phyloP scores from a whole-genome alignment of 2,113 vertebrate genomes.

The Alaudala cheleensis region DNA sequence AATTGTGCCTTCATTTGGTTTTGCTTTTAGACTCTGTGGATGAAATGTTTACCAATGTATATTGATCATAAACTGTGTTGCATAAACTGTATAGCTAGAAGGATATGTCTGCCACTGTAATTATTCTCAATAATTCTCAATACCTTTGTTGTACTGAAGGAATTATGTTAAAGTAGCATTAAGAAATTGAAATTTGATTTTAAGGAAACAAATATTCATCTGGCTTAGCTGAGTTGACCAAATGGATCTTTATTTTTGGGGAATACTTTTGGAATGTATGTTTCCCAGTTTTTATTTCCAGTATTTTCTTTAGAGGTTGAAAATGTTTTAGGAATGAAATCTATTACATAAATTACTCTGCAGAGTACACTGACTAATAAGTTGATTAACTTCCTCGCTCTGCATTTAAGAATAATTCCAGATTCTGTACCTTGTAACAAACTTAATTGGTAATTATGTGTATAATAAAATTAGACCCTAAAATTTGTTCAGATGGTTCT shows the following conservation, averaged over 20 bases:
- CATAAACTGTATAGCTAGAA: neutral
- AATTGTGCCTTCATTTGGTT: neutral
- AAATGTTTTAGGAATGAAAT: neutral
- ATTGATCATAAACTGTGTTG: neutral
- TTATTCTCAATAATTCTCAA: neutral
- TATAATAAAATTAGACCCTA: constrained; percentile 26
- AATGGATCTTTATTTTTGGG: neutral
- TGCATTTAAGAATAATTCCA: neutral
- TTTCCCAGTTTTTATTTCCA: neutral
- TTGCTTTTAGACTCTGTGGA: neutral
- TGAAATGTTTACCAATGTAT: neutral
- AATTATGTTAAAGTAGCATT: neutral
- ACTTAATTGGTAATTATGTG: constrained; percentile 29
- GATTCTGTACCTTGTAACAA: neutral
- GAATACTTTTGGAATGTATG: neutral
- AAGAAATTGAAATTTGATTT: neutral
- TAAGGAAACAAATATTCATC: neutral
- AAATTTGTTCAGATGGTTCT: constrained; percentile 31
- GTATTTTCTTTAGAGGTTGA: neutral
- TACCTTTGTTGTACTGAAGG: neutral
- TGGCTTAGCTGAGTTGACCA: neutral
- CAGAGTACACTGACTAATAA: neutral
- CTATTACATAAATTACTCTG: neutral
- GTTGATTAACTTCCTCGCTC: neutral
- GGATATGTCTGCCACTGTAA: neutral